These are phyloP conservation scores for Gallinago nigripennis DNA, from an alignment of 2,797 vertebrate genomes.

Conservation along the genomic window DNA sequence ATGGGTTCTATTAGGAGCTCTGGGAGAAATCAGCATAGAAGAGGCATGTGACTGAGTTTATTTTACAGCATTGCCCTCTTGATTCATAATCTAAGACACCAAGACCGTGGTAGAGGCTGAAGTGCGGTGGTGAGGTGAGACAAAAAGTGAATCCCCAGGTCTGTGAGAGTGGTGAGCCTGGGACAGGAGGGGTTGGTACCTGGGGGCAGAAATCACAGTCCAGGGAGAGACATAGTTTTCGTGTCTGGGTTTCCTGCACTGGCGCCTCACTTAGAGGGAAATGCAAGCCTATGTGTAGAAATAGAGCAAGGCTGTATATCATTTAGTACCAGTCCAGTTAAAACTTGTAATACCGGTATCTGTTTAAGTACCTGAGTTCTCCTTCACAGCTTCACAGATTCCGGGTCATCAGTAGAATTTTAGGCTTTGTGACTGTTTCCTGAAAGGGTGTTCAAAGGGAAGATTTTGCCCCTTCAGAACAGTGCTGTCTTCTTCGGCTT, in stretches of 20 bases:
- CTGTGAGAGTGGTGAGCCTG: background rate
- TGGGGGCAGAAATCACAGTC: background rate
- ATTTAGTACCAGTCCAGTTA: background rate
- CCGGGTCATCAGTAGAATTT: background rate
- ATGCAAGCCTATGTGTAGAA: background rate
- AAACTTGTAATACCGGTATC: background rate
- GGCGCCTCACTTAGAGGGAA: background rate
- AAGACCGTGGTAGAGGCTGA: background rate
- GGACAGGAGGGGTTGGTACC: background rate
- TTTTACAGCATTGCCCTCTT: background rate
- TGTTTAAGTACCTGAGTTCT: background rate
- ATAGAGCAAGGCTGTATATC: background rate
- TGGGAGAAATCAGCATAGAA: background rate
- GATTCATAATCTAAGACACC: background rate
- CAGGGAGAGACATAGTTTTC: background rate
- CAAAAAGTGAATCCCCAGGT: background rate
- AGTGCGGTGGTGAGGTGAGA: background rate
- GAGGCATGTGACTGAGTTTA: background rate
- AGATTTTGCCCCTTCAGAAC: background rate
- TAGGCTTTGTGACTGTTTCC: background rate
- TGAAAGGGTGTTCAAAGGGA: background rate
- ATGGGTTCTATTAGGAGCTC: background rate
- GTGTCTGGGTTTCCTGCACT: background rate
- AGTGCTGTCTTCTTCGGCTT: background rate
- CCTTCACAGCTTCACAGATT: background rate